Conservation (phyloP, 2,888 invertebrate species). For the Tenthredo amoena region DNA sequence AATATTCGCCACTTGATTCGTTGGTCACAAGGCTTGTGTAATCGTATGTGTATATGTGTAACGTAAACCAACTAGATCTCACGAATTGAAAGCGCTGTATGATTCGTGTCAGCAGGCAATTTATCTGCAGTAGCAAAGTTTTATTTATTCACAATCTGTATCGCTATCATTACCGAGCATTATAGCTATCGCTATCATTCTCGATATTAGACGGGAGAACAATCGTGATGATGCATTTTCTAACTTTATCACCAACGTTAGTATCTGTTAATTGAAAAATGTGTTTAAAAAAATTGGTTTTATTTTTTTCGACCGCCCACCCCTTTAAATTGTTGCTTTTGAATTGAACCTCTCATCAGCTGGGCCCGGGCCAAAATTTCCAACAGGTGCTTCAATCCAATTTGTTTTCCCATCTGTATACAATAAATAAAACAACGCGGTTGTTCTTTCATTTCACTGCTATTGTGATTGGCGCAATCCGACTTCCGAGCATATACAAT, state of each 20-base stretch:
- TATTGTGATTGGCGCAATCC: not conserved
- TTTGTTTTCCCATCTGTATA: not conserved
- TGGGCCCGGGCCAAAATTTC: not conserved
- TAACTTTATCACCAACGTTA: not conserved
- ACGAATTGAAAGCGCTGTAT: not conserved
- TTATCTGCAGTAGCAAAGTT: not conserved
- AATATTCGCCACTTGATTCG: conserved; percentile 27
- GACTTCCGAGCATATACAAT: not conserved
- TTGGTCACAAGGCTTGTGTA: not conserved
- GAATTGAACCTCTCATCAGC: not conserved
- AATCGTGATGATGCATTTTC: not conserved
- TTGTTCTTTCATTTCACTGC: not conserved
- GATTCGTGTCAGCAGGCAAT: not conserved
- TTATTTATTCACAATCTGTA: not conserved
- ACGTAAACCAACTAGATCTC: not conserved
- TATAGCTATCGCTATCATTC: not conserved
- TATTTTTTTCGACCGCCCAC: not conserved
- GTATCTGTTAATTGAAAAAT: not conserved
- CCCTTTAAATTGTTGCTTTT: not conserved
- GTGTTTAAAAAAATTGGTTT: not conserved
- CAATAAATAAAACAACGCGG: not conserved
- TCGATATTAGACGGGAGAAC: not conserved
- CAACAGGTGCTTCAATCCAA: not conserved
- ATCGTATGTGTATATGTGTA: not conserved
- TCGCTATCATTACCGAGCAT: not conserved